Evolutionary conservation across 2,888 invertebrate genomes (phyloP).

Genomic region (Eucera pruinosa): DNA sequence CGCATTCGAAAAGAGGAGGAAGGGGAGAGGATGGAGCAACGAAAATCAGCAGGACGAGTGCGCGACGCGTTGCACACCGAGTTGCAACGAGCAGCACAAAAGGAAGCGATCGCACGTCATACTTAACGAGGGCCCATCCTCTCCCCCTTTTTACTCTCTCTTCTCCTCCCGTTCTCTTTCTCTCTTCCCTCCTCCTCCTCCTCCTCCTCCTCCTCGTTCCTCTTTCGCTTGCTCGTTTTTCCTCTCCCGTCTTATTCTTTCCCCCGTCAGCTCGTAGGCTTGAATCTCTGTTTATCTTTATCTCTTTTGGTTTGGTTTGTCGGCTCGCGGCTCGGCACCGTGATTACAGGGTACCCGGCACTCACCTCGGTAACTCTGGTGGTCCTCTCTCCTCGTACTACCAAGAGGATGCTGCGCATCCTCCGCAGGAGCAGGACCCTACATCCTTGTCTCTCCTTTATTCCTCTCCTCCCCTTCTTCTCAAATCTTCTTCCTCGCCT

Average conservation of each 20-base stretch:
- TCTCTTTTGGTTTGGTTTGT: slow-evolving; percentile 84
- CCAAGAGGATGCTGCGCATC: slow-evolving; percentile 60
- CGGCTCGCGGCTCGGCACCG: slow-evolving; percentile 84
- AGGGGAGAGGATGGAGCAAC: slow-evolving; percentile 18
- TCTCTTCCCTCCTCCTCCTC: slow-evolving; percentile 37
- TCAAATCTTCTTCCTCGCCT: slow-evolving; percentile 9
- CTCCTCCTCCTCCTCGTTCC: not conserved
- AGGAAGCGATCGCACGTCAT: slow-evolving; percentile 83
- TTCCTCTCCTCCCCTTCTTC: slow-evolving; percentile 6
- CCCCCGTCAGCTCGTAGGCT: slow-evolving; percentile 78
- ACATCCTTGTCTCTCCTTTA: not conserved
- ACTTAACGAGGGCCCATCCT: slow-evolving; percentile 82
- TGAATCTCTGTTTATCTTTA: slow-evolving; percentile 84
- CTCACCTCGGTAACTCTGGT: slow-evolving; percentile 84
- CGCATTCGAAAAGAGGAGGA: too few species aligned
- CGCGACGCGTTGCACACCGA: slow-evolving; percentile 56
- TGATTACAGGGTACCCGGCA: slow-evolving; percentile 84
- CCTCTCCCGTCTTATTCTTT: slow-evolving; percentile 62
- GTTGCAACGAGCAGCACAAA: slow-evolving; percentile 68
- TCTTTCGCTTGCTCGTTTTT: slow-evolving; percentile 28
- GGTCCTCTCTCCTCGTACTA: slow-evolving; percentile 79
- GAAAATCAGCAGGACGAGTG: slow-evolving; percentile 38
- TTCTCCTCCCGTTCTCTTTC: slow-evolving; percentile 7
- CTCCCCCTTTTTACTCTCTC: slow-evolving; percentile 11
- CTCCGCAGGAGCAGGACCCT: slow-evolving; percentile 49